A percentile compares a stretch with the other conserved stretches of the same genome.
Conservation (phyloP, 2,113 vertebrate species). For the Apistogramma diplotaenia region DNA sequence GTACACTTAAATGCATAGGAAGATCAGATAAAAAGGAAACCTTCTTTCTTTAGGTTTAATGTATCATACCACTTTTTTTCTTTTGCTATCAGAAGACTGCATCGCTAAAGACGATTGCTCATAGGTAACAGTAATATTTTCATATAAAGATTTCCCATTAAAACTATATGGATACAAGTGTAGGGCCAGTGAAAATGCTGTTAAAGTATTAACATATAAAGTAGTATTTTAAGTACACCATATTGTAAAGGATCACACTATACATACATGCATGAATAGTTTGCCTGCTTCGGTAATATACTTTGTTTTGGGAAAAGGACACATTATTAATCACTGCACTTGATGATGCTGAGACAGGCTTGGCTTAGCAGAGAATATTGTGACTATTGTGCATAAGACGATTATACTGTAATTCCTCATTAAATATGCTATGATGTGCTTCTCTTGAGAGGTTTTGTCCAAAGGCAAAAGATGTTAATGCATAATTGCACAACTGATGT, state of each 20-base stretch:
- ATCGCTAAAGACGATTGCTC: neutral
- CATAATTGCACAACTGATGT: constrained; percentile 49
- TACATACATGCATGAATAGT: neutral
- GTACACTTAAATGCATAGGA: constrained; percentile 1
- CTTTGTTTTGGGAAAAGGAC: constrained; percentile 8
- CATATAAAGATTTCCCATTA: neutral
- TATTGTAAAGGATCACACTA: neutral
- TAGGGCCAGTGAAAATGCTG: neutral
- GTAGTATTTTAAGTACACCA: neutral
- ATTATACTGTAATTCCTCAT: constrained; percentile 40
- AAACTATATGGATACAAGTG: neutral
- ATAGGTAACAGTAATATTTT: neutral
- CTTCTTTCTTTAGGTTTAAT: neutral
- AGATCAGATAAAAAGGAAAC: constrained; percentile 3
- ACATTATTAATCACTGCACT: constrained; percentile 20
- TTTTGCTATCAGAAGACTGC: neutral
- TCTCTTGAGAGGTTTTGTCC: constrained; percentile 43
- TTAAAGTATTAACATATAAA: neutral
- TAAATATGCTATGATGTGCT: constrained; percentile 48
- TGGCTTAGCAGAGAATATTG: constrained; percentile 13
- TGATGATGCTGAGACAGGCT: constrained; percentile 8
- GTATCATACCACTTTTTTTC: neutral
- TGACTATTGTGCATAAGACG: constrained; percentile 20
- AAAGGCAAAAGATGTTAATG: constrained; percentile 59
- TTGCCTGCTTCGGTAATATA: neutral